These are phyloP conservation scores for Aethes cnicana DNA, from an alignment of 2,888 invertebrate genomes.

Conservation along the genomic window DNA sequence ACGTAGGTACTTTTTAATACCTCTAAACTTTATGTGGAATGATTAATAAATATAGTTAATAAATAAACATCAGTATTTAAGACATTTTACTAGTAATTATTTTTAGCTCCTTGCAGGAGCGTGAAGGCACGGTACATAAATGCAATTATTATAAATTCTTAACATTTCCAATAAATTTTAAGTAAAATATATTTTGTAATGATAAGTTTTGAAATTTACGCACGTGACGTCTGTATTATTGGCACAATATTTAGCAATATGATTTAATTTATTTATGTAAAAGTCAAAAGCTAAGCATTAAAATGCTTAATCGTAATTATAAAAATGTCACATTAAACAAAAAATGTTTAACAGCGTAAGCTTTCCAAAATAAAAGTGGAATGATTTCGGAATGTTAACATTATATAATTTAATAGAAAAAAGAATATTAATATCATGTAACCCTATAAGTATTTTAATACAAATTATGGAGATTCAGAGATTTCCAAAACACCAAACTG, in stretches of 20 bases:
- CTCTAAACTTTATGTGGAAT: constrained; percentile 66
- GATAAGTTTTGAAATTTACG: too few species aligned
- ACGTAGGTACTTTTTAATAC: constrained; percentile 40
- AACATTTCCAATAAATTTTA: neutral
- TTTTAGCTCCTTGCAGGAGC: constrained; percentile 50
- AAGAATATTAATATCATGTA: neutral
- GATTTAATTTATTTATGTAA: neutral
- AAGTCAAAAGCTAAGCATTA: constrained; percentile 19
- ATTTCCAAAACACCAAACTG: constrained; percentile 5
- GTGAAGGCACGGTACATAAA: constrained; percentile 54
- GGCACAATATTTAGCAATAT: constrained; percentile 20
- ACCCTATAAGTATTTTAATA: neutral
- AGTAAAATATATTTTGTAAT: too few species aligned
- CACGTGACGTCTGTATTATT: constrained; percentile 1
- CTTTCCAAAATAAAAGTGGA: constrained; percentile 51
- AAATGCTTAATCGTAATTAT: constrained; percentile 11
- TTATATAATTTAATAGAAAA: neutral
- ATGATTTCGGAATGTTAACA: constrained; percentile 58
- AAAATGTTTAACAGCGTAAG: constrained; percentile 29
- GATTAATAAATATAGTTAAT: constrained; percentile 51
- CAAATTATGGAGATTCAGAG: constrained; percentile 2
- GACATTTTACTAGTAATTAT: constrained; percentile 47
- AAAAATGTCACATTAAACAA: constrained; percentile 12
- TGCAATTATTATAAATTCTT: constrained; percentile 5
- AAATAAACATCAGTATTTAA: constrained; percentile 52